Evolutionary conservation across 2,113 vertebrate species (phyloP).

Genomic region (Oceanites oceanicus): DNA sequence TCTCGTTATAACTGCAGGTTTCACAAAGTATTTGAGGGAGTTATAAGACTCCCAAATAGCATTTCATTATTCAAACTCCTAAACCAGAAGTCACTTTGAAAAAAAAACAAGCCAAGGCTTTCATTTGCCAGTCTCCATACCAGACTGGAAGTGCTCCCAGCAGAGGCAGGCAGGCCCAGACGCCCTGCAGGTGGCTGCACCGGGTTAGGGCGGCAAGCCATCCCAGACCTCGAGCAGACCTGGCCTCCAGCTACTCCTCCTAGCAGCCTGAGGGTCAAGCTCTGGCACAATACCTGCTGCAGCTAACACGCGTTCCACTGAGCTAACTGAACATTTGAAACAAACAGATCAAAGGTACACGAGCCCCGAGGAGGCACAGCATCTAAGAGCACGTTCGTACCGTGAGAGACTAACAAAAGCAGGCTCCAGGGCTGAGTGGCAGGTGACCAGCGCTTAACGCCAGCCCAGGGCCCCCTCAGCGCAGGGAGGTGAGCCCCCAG

Average conservation of each 20-base stretch:
- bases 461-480: background rate
- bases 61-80: background rate
- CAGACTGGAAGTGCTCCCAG: rapidly evolving
- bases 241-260: too few relatives aligned
- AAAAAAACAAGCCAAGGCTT: background rate
- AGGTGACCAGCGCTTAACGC: rapidly evolving
- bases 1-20: background rate
- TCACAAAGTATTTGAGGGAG: background rate
- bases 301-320: rapidly evolving
- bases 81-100: background rate
- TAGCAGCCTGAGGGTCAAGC: background rate
- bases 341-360: rapidly evolving
- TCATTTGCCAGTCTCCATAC: rapidly evolving
- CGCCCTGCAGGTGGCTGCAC: rapidly evolving
- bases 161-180: background rate
- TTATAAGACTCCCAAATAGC: background rate
- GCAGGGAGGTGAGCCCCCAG: rapidly evolving
- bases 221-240: background rate
- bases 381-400: rapidly evolving
- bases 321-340: background rate
- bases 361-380: background rate
- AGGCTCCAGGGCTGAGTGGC: too few relatives aligned
- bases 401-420: too few relatives aligned
- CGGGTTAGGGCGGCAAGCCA: rapidly evolving
- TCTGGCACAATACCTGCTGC: background rate